A percentile compares a stretch with the other conserved stretches of the same genome.
These are phyloP conservation scores for Pogonocichla stellata DNA, from an alignment of 2,113 vertebrate species.

Conservation along the genomic window DNA sequence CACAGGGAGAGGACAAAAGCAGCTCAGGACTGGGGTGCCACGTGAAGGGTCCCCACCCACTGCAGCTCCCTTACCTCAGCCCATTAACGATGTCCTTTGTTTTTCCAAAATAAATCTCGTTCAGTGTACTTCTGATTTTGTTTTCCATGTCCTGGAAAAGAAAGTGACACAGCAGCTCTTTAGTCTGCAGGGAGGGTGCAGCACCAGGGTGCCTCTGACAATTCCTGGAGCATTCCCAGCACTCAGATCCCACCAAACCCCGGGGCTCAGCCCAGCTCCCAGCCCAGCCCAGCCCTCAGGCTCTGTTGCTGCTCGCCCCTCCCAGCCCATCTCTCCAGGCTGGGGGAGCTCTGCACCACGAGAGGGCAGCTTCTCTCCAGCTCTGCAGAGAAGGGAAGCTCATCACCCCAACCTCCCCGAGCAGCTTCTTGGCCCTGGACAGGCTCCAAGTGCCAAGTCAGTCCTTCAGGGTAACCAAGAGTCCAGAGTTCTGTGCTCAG, in stretches of 20 bases:
- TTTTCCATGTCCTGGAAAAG: constrained; percentile 95
- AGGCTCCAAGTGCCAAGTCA: accelerated
- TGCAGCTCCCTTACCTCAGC: constrained; percentile 84
- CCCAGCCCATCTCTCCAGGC: accelerated
- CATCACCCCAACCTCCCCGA: accelerated
- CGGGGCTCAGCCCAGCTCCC: neutral
- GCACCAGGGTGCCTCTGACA: neutral
- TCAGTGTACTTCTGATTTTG: constrained; percentile 99
- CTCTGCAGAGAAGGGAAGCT: neutral
- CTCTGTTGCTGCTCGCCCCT: neutral
- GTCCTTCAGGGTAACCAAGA: accelerated
- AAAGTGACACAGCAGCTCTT: neutral
- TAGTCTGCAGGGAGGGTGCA: accelerated
- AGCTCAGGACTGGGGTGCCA: neutral
- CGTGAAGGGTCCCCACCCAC: accelerated
- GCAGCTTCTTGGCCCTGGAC: neutral
- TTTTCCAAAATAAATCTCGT: constrained; percentile 99
- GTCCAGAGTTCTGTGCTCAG: neutral
- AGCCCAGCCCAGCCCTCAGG: neutral
- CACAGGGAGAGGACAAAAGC: neutral
- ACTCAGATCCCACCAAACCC: accelerated
- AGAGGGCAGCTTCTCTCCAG: constrained; percentile 43
- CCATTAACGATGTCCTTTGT: constrained; percentile 99
- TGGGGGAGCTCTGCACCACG: neutral
- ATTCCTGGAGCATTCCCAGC: accelerated